These are phyloP conservation scores for Ranitomeya imitator DNA, from an alignment of 2,113 vertebrate genomes.

Conservation along the genomic window DNA sequence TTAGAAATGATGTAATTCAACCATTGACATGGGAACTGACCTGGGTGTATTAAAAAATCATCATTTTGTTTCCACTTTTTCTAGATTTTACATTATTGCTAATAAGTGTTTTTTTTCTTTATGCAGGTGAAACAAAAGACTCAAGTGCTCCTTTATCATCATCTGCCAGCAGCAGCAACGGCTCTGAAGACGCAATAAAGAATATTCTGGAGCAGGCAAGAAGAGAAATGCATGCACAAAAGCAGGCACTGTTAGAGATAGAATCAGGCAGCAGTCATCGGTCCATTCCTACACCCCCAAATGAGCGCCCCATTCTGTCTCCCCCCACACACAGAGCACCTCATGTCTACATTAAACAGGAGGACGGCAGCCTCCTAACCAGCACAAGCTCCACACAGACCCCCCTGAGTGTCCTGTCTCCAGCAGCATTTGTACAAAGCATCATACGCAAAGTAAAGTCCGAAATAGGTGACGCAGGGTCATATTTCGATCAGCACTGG, in stretches of 20 bases:
- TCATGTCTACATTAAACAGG: slow-evolving; percentile 85
- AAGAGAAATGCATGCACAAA: slow-evolving; percentile 95
- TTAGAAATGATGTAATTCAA: not conserved
- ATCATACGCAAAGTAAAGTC: slow-evolving; percentile 98
- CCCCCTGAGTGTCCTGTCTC: slow-evolving; percentile 84
- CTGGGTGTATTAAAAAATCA: not conserved
- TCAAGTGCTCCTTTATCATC: slow-evolving; percentile 59
- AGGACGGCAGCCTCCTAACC: slow-evolving; percentile 74
- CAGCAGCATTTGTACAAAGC: slow-evolving; percentile 93
- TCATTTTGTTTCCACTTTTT: not conserved
- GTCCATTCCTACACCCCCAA: slow-evolving; percentile 60
- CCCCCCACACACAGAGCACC: slow-evolving; percentile 72
- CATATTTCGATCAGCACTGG: slow-evolving; percentile 97
- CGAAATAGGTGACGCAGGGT: slow-evolving; percentile 89
- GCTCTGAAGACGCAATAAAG: slow-evolving; percentile 95
- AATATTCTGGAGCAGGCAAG: slow-evolving; percentile 93
- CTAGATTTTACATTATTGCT: not conserved
- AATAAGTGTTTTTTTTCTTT: not conserved
- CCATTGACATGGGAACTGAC: not conserved
- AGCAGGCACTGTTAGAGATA: slow-evolving; percentile 91
- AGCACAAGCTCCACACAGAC: slow-evolving; percentile 72
- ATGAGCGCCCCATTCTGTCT: slow-evolving; percentile 74
- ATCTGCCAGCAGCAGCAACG: slow-evolving; percentile 67
- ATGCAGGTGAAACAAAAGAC: slow-evolving; percentile 82
- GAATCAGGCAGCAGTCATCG: slow-evolving; percentile 74